Evolutionary conservation across 2,113 vertebrate species (phyloP), one percentile per base, ranked within the genome.

Genomic region (Narcine bancroftii): DNA sequence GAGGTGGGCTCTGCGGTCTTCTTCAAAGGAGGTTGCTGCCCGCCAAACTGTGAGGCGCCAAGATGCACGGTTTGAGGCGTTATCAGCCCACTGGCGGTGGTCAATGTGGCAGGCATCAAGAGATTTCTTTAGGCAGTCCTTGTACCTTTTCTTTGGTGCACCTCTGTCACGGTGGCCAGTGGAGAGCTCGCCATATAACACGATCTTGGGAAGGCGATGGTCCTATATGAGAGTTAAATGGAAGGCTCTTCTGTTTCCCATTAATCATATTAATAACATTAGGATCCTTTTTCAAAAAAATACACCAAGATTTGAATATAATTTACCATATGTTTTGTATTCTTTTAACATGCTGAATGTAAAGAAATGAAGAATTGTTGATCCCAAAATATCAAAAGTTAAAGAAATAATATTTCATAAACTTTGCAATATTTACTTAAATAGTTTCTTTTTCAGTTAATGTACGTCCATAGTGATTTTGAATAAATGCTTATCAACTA

Each of bases 201-300:
- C n/a, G n/a, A n/a, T n/a, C n/a, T n/a, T n/a, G n/a, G n/a, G n/a
- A n/a, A n/a, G n/a, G n/a, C n/a, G n/a, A n/a, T n/a, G n/a, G n/a
- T n/a, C n/a, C n/a, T n/a, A n/a, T n/a, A n/a, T n/a, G n/a, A 76
- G 33, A 19, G 1, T 93, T 93, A 50, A 39, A 36, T 92, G 60
- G 17, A 13, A 66, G 21, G 2, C 0, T 53, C 26, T 6, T 92
- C 11, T 29, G 33, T 85, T 36, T 66, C 66, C 39, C 87, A 89
- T 9, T 10, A 85, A 26, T 29, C 13, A 53, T 63, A 24, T 89
- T 42, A 21, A 21, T 65, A 17, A 63, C 6, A 63, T 81, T 2
- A 21, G 7, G 76, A 26, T 63, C 39, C 21, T 42, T 24, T 63
- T 89, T 65, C 42, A 21, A 89, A 45, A 66, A 26, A 13, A 11